Conservation (phyloP, 2,113 vertebrate species). For the Ptilorrhoa leucosticta region DNA sequence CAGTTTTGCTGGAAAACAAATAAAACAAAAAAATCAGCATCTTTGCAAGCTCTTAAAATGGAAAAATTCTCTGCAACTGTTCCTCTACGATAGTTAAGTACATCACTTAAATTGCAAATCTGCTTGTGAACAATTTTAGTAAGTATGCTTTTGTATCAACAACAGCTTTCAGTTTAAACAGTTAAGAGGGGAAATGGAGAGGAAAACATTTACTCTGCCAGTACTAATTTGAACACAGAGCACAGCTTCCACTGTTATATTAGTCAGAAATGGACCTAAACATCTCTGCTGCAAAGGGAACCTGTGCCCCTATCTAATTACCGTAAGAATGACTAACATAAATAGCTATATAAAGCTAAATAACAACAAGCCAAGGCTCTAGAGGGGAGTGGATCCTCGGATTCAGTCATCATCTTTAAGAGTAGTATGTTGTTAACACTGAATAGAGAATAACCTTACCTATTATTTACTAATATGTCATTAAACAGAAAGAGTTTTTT, state of each 20-base stretch:
- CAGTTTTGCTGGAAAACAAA: neutral
- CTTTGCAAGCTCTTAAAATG: neutral
- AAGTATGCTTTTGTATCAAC: neutral
- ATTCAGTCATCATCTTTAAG: neutral
- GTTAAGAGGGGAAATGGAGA: neutral
- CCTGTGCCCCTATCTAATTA: neutral
- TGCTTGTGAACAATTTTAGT: neutral
- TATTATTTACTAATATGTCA: neutral
- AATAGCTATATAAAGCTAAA: neutral
- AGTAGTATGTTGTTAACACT: neutral
- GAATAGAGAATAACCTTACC: neutral
- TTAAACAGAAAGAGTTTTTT: neutral
- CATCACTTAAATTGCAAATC: neutral
- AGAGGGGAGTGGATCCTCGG: neutral
- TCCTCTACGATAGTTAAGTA: neutral
- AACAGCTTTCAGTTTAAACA: neutral
- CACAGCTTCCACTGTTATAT: neutral
- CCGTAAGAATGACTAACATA: neutral
- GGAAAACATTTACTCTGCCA: neutral
- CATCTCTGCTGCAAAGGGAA: neutral
- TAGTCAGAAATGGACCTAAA: neutral
- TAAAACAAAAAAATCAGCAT: neutral
- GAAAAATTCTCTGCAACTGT: neutral
- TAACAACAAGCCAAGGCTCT: neutral
- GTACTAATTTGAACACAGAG: neutral